Evolutionary conservation across 1,140 invertebrate species (phyloP).

Genomic region (Sitophilus oryzae): DNA sequence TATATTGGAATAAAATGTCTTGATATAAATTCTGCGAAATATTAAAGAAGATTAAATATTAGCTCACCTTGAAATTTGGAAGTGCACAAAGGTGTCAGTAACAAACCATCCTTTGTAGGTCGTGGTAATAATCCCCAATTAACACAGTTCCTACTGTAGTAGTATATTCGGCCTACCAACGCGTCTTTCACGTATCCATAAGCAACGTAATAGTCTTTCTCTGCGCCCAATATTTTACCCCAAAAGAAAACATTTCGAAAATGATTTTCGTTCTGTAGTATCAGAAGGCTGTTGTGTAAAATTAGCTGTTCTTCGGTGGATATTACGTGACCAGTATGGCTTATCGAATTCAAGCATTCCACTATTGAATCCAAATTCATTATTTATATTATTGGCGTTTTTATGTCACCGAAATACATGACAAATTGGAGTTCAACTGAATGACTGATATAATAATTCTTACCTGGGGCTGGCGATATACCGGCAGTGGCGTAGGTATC

Average conservation of each 20-base stretch:
- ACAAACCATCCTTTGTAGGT: slow-evolving; percentile 52
- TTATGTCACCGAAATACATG: too few relatives aligned
- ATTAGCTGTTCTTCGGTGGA: slow-evolving; percentile 59
- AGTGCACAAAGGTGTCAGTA: slow-evolving; percentile 51
- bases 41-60: too few relatives aligned
- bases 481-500: too few relatives aligned
- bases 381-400: too few relatives aligned
- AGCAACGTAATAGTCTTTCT: slow-evolving; percentile 66
- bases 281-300: slow-evolving; percentile 61
- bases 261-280: slow-evolving; percentile 70
- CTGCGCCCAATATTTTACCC: slow-evolving; percentile 62
- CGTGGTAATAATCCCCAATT: slow-evolving; percentile 64
- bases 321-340: slow-evolving; percentile 55
- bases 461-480: too few relatives aligned
- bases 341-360: slow-evolving; percentile 43
- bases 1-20: too few relatives aligned
- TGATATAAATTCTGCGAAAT: too few relatives aligned
- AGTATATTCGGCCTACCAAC: slow-evolving; percentile 57
- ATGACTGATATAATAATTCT: too few relatives aligned
- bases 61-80: slow-evolving; percentile 45
- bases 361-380: slow-evolving; percentile 39
- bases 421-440: too few relatives aligned
- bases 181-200: slow-evolving; percentile 65
- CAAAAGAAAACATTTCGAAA: slow-evolving; percentile 67
- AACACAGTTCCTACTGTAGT: slow-evolving; percentile 62